phyloP scores from a whole-genome alignment of 2,888 invertebrate genomes.

The Acrobasis consociella region DNA sequence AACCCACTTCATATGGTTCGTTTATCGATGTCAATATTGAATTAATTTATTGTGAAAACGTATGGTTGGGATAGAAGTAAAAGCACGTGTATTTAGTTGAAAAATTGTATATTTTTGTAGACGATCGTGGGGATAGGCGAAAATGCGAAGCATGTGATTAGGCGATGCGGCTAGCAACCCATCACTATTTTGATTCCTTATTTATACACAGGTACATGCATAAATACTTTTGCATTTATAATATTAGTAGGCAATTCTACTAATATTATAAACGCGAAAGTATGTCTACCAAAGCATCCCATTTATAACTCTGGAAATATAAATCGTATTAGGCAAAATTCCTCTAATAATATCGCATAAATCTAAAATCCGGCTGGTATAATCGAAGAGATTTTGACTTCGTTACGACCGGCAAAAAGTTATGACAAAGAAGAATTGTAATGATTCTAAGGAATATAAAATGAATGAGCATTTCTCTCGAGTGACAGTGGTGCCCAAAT shows the following conservation, averaged over 20 bases:
- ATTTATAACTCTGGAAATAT: slow-evolving; percentile 4
- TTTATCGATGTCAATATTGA: neutral
- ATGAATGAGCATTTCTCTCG: slow-evolving; percentile 14
- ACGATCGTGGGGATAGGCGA: too few species aligned
- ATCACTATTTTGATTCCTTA: too few species aligned
- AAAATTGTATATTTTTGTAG: too few species aligned
- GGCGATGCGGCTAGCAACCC: too few species aligned
- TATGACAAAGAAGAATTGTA: slow-evolving; percentile 21
- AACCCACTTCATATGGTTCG: neutral
- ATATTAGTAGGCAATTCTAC: too few species aligned
- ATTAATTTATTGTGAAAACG: too few species aligned
- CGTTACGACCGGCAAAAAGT: slow-evolving; percentile 17
- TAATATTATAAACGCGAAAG: too few species aligned
- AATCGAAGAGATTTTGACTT: slow-evolving; percentile 19
- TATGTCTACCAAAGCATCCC: neutral
- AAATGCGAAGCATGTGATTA: too few species aligned
- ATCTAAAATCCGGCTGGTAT: slow-evolving; percentile 5
- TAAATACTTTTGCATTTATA: too few species aligned
- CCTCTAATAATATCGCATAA: slow-evolving; percentile 12
- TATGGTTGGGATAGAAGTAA: too few species aligned
- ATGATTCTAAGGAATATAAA: slow-evolving; percentile 19
- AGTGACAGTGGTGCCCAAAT: slow-evolving; percentile 4
- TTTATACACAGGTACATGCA: too few species aligned
- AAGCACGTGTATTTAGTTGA: too few species aligned
- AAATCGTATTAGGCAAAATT: slow-evolving; percentile 11